A percentile compares a stretch with the other conserved stretches of the same genome.
phyloP scores from a whole-genome alignment of 2,888 invertebrate species.

The Drosophila sordidula region DNA sequence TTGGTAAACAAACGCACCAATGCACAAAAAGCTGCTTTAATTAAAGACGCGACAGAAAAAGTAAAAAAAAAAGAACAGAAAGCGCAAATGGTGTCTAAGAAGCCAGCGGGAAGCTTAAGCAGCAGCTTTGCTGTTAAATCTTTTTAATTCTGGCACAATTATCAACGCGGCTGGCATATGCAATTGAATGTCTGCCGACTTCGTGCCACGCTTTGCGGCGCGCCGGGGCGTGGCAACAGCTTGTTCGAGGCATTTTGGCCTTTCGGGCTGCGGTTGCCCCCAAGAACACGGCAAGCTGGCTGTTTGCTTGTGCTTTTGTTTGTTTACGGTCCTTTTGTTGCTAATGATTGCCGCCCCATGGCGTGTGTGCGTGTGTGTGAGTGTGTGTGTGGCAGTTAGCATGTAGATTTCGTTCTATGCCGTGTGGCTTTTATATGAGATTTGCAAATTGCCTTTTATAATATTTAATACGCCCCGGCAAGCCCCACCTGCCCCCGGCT shows the following conservation, averaged over 20 bases:
- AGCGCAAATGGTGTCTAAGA: constrained; percentile 10
- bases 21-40: constrained; percentile 42
- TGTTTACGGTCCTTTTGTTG: constrained; percentile 66
- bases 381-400: constrained; percentile 21
- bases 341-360: constrained; percentile 66
- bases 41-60: constrained; percentile 26
- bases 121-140: constrained; percentile 48
- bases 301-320: constrained; percentile 54
- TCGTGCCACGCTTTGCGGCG: background rate
- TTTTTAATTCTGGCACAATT: constrained; percentile 71
- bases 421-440: constrained; percentile 72
- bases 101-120: constrained; percentile 8
- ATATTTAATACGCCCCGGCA: constrained; percentile 65
- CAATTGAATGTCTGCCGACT: constrained; percentile 53
- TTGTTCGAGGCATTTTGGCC: constrained; percentile 39
- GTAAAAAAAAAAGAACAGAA: background rate
- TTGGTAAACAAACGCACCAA: constrained; percentile 33
- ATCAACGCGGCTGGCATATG: constrained; percentile 67
- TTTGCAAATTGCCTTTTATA: constrained; percentile 76
- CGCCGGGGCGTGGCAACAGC: constrained; percentile 47
- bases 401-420: constrained; percentile 51
- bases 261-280: constrained; percentile 42
- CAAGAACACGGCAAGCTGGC: constrained; percentile 23
- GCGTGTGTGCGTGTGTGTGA: constrained; percentile 19
- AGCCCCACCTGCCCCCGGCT: background rate